A percentile compares a stretch with the other conserved stretches of the same genome.
These are phyloP conservation scores for Bursaphelenchus mucronatus DNA, from an alignment of 1,140 invertebrate species.

Conservation along the genomic window DNA sequence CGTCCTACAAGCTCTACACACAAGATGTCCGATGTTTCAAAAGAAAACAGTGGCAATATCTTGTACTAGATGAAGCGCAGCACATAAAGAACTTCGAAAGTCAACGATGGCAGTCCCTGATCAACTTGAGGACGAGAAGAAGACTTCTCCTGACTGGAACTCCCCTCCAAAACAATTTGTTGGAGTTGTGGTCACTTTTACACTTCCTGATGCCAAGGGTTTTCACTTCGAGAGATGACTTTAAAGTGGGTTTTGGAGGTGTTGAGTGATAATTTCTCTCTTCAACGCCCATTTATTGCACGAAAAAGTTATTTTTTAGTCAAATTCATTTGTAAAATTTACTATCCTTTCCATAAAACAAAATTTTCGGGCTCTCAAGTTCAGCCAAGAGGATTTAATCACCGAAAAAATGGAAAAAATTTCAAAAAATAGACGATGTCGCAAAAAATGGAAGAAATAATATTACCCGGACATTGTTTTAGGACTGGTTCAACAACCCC, in stretches of 20 bases:
- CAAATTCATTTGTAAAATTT: too few species aligned
- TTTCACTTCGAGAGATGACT: slow-evolving; percentile 93
- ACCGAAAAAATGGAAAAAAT: too few species aligned
- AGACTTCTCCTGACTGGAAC: slow-evolving; percentile 92
- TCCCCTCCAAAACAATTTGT: slow-evolving; percentile 94
- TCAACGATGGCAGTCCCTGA: slow-evolving; percentile 91
- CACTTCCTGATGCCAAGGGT: slow-evolving; percentile 99
- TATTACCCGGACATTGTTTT: too few species aligned
- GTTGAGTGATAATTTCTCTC: too few species aligned
- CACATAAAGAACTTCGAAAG: slow-evolving; percentile 99
- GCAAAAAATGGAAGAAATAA: too few species aligned
- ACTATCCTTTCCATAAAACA: too few species aligned
- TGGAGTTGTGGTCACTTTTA: slow-evolving; percentile 99
- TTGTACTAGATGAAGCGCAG: slow-evolving; percentile 98
- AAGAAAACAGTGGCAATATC: slow-evolving; percentile 90
- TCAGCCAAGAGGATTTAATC: too few species aligned
- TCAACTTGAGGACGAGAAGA: slow-evolving; percentile 91
- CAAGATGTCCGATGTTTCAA: slow-evolving; percentile 97
- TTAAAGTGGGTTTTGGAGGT: slow-evolving; percentile 66
- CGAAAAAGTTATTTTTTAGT: too few species aligned
- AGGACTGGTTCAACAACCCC: slow-evolving; percentile 96
- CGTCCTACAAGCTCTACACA: slow-evolving; percentile 96
- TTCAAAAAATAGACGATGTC: too few species aligned
- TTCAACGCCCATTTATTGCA: too few species aligned
- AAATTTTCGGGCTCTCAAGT: too few species aligned